phyloP scores from a whole-genome alignment of 2,888 invertebrate species.

The Brachylomia viminalis region DNA sequence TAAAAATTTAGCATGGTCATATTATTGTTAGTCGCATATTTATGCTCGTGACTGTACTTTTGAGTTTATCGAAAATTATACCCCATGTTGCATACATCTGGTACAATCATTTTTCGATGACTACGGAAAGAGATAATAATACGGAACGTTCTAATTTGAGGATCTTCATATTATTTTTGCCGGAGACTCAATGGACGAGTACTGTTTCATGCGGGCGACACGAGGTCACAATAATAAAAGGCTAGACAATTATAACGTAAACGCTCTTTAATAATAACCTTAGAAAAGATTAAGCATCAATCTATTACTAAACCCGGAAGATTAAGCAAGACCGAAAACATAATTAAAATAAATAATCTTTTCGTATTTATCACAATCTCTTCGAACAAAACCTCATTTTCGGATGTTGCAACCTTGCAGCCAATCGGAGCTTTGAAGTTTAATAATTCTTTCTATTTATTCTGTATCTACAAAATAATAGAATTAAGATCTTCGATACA shows the following conservation, averaged over 20 bases:
- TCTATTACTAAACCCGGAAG: conserved; percentile 5
- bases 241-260: not conserved
- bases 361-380: conserved; percentile 43
- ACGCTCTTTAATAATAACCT: not conserved
- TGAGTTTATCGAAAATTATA: not conserved
- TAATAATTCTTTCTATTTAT: conserved; percentile 52
- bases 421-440: conserved; percentile 49
- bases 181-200: not conserved
- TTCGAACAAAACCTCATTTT: conserved; percentile 43
- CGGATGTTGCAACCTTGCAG: conserved; percentile 52
- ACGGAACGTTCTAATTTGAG: too few species aligned
- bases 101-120: not conserved
- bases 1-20: too few species aligned
- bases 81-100: not conserved
- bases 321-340: conserved; percentile 27
- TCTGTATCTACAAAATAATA: conserved; percentile 64
- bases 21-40: not conserved
- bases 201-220: not conserved
- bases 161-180: not conserved
- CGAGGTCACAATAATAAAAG: not conserved
- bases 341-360: conserved; percentile 57
- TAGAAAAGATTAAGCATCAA: conserved; percentile 1
- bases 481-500: conserved; percentile 63
- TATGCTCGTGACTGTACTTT: not conserved
- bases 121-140: not conserved